A percentile compares a stretch with the other conserved stretches of the same genome.
These are phyloP conservation scores for Drosophila truncata DNA, from an alignment of 1,140 invertebrate species.

Conservation along the genomic window DNA sequence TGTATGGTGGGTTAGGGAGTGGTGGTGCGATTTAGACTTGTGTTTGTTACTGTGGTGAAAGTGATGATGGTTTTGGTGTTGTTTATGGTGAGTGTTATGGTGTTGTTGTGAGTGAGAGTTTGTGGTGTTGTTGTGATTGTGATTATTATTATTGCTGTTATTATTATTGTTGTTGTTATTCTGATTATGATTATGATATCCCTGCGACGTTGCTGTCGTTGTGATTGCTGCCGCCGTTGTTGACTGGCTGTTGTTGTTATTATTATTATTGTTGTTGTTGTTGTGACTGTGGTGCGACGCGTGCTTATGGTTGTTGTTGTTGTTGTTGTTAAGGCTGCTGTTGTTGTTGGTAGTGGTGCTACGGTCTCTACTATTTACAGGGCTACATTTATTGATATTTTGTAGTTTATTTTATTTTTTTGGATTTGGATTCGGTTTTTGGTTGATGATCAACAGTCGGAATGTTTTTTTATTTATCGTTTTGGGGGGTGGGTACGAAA, in stretches of 20 bases:
- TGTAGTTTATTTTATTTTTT: constrained; percentile 26
- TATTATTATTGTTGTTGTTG: constrained; percentile 26
- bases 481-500: constrained; percentile 68
- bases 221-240: constrained; percentile 49
- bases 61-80: constrained; percentile 46
- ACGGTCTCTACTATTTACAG: constrained; percentile 83
- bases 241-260: constrained; percentile 56
- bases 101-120: constrained; percentile 30
- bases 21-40: constrained; percentile 61
- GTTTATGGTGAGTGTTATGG: constrained; percentile 38
- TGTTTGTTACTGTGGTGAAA: constrained; percentile 69
- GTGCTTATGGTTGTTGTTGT: constrained; percentile 61
- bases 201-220: constrained; percentile 64
- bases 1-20: constrained; percentile 50
- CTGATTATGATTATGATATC: constrained; percentile 59
- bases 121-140: constrained; percentile 36
- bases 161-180: constrained; percentile 40
- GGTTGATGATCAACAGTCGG: constrained; percentile 66
- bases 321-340: constrained; percentile 72
- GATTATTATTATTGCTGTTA: constrained; percentile 32
- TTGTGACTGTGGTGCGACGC: constrained; percentile 51
- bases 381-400: constrained; percentile 65
- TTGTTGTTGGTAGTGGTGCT: constrained; percentile 74
- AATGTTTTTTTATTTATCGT: constrained; percentile 60
- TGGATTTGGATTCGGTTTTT: constrained; percentile 35